A percentile compares a stretch with the other conserved stretches of the same genome.
These are phyloP conservation scores for Orchestia grillus DNA, from an alignment of 1,140 invertebrate genomes.

Conservation along the genomic window DNA sequence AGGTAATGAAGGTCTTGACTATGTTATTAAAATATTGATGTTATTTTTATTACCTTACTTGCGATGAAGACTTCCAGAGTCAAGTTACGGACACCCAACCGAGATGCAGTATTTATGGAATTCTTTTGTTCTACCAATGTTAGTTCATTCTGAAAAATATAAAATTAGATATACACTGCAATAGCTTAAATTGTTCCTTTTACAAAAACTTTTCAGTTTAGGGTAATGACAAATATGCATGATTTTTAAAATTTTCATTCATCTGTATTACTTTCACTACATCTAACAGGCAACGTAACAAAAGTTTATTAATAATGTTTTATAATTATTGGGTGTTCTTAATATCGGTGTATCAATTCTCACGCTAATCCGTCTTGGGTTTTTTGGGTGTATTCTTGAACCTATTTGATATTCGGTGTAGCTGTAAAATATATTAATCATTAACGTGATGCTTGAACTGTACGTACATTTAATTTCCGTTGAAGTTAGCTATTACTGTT, in stretches of 20 bases:
- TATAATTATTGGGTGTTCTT: not conserved
- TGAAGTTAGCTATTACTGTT: not conserved
- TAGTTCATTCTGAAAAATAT: not conserved
- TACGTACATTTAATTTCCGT: not conserved
- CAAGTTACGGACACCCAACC: not conserved
- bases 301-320: not conserved
- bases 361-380: not conserved
- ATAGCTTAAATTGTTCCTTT: not conserved
- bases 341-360: not conserved
- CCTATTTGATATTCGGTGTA: not conserved
- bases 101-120: not conserved
- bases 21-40: not conserved
- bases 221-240: not conserved
- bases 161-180: not conserved
- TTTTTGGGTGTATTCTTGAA: not conserved
- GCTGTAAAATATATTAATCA: not conserved
- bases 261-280: not conserved
- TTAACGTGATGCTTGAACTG: not conserved
- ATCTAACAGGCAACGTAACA: not conserved
- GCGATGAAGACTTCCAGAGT: not conserved
- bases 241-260: not conserved
- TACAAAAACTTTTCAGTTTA: not conserved
- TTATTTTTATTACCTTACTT: not conserved
- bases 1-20: not conserved
- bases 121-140: not conserved